A percentile compares a stretch with the other conserved stretches of the same genome.
Conservation (phyloP, 2,888 invertebrate species). For the Aethes cnicana region DNA sequence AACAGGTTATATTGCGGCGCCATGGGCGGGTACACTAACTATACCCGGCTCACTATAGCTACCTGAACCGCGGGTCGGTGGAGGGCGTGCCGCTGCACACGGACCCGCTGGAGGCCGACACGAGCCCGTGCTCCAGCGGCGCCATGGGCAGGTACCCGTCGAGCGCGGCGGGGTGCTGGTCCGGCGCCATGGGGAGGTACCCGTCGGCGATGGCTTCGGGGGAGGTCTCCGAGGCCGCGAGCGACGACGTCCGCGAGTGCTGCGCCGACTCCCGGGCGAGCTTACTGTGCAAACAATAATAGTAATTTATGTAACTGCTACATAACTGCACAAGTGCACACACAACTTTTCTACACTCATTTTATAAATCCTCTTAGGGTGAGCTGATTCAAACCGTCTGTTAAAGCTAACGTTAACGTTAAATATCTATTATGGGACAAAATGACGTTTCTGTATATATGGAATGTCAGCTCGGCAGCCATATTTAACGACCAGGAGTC, state of each 20-base stretch:
- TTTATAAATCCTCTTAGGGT: too few relatives aligned
- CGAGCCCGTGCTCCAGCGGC: conserved; percentile 66
- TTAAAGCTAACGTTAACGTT: too few relatives aligned
- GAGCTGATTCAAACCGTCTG: too few relatives aligned
- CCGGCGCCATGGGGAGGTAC: conserved; percentile 86
- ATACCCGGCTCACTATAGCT: not conserved
- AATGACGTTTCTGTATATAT: too few relatives aligned
- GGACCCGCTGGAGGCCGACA: conserved; percentile 86
- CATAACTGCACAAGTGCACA: too few relatives aligned
- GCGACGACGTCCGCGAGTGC: conserved; percentile 85
- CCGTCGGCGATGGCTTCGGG: conserved; percentile 58
- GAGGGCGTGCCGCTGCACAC: conserved; percentile 92
- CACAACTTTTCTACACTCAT: too few relatives aligned
- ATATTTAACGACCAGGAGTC: too few relatives aligned
- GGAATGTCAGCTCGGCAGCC: too few relatives aligned
- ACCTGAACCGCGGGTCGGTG: conserved; percentile 86
- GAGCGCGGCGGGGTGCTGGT: conserved; percentile 34
- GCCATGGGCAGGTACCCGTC: conserved; percentile 87
- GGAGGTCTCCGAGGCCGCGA: conserved; percentile 50
- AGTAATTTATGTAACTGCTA: not conserved
- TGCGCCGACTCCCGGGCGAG: conserved; percentile 62
- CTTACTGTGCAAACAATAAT: conserved; percentile 29
- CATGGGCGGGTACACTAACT: not conserved
- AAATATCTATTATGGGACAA: too few relatives aligned
- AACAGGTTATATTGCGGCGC: too few relatives aligned